Conservation (phyloP, 1,140 invertebrate species). For the Steinernema feltiae region DNA sequence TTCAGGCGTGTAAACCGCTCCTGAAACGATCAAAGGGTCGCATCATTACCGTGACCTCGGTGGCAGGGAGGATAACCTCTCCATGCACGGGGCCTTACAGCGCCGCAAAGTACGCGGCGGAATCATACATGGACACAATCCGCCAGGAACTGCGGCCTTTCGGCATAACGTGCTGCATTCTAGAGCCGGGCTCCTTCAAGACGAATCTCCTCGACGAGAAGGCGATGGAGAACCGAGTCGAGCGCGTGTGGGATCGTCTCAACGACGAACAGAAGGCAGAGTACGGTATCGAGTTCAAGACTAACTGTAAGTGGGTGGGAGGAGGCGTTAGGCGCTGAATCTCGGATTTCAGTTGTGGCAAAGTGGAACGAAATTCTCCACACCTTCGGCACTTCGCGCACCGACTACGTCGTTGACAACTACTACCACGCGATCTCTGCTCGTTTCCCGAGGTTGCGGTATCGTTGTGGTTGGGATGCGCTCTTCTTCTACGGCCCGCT, state of each 20-base stretch:
- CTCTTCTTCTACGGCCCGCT: constrained; percentile 40
- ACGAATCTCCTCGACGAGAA: constrained; percentile 42
- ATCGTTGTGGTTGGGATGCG: constrained; percentile 46
- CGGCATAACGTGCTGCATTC: constrained; percentile 42
- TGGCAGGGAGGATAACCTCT: constrained; percentile 39
- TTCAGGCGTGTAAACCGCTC: constrained; percentile 45
- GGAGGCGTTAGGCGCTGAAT: background rate
- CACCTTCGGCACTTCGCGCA: constrained; percentile 30
- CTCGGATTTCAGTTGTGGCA: constrained; percentile 38
- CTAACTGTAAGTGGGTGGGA: constrained; percentile 34
- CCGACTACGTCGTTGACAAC: constrained; percentile 48
- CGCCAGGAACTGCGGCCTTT: constrained; percentile 43
- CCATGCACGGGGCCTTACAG: constrained; percentile 38
- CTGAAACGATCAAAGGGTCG: constrained; percentile 44
- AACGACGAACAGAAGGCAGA: constrained; percentile 37
- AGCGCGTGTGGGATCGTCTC: constrained; percentile 43
- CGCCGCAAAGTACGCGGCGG: constrained; percentile 45
- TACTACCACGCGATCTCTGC: constrained; percentile 51
- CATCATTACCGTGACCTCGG: constrained; percentile 45
- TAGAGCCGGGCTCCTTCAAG: constrained; percentile 43
- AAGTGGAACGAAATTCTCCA: constrained; percentile 40
- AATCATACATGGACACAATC: constrained; percentile 50
- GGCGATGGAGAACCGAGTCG: constrained; percentile 42
- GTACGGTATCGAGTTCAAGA: constrained; percentile 48
- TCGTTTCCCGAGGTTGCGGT: constrained; percentile 42